Evolutionary conservation across 1,140 invertebrate species (phyloP).

Genomic region (Phymorhynchus buccinoides): DNA sequence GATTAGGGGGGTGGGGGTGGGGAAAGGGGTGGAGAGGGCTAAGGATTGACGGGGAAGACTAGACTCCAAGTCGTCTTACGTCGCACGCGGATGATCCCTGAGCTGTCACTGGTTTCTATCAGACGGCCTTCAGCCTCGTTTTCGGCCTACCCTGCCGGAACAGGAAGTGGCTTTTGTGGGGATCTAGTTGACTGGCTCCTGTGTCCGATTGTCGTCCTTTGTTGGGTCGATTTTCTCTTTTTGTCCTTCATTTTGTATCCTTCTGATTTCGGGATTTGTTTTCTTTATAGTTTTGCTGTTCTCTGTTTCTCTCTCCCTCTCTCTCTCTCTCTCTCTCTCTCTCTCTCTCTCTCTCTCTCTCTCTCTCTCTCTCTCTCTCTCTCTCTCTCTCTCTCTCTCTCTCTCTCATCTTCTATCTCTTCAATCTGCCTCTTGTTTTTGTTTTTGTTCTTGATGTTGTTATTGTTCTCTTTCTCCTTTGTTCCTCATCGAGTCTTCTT

Average conservation of each 20-base stretch:
- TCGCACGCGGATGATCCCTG: constrained; percentile 17
- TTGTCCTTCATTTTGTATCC: too few relatives aligned
- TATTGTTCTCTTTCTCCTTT: too few relatives aligned
- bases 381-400: neutral
- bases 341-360: neutral
- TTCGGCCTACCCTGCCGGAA: neutral
- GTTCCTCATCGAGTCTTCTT: too few relatives aligned
- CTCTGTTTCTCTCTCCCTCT: too few relatives aligned
- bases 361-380: neutral
- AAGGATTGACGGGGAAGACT: neutral
- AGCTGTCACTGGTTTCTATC: constrained; percentile 13
- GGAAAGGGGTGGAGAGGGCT: neutral
- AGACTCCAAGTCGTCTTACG: constrained; percentile 25
- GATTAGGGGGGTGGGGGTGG: neutral
- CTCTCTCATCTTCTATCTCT: neutral
- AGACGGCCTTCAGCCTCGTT: constrained; percentile 3
- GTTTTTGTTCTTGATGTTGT: too few relatives aligned
- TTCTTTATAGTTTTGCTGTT: too few relatives aligned
- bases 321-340: too few relatives aligned
- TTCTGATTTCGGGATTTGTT: too few relatives aligned
- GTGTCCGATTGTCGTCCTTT: neutral
- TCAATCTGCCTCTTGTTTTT: too few relatives aligned
- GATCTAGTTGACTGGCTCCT: neutral
- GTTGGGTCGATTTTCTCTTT: too few relatives aligned
- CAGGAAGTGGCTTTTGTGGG: neutral